Percentiles rank a stretch among this genome's conserved stretches.
phyloP scores from a whole-genome alignment of 2,797 vertebrate genomes.

The Protosalanx chinensis region DNA sequence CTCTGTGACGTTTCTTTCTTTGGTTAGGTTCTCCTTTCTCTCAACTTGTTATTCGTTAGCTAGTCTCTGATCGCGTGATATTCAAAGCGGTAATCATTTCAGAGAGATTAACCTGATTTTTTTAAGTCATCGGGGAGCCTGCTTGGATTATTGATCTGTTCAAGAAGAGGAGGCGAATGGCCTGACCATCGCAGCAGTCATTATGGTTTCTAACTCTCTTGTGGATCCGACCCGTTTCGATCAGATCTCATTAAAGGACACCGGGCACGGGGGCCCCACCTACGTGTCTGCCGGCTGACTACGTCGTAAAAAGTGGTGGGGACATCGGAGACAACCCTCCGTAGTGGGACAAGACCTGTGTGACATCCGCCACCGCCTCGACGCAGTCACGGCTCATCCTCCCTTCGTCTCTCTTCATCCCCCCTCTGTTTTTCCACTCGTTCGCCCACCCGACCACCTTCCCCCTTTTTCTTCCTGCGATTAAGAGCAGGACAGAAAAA shows the following conservation, averaged over 20 bases:
- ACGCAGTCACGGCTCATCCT: not conserved
- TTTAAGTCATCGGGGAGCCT: conserved; percentile 49
- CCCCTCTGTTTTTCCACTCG: not conserved
- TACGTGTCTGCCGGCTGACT: conserved; percentile 61
- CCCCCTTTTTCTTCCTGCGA: not conserved
- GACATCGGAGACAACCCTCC: conserved; percentile 66
- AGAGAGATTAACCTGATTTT: conserved; percentile 56
- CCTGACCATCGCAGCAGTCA: conserved; percentile 64
- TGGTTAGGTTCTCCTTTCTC: not conserved
- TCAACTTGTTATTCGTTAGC: not conserved
- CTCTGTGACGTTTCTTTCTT: not conserved
- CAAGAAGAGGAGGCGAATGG: conserved; percentile 44
- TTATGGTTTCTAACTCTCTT: conserved; percentile 55
- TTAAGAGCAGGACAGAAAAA: not conserved
- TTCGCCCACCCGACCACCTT: not conserved
- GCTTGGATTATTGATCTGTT: conserved; percentile 62
- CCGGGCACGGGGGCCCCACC: conserved; percentile 52
- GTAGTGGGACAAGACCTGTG: conserved; percentile 56
- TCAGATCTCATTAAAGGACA: conserved; percentile 68
- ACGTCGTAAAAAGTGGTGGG: conserved; percentile 58
- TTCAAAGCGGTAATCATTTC: conserved; percentile 35
- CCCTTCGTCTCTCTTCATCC: not conserved
- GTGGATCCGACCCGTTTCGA: conserved; percentile 56
- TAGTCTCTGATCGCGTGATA: conserved; percentile 9
- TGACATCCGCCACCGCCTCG: conserved; percentile 4